Evolutionary conservation across 2,888 invertebrate species (phyloP).

Genomic region (Hirtodrosophila alboralis): DNA sequence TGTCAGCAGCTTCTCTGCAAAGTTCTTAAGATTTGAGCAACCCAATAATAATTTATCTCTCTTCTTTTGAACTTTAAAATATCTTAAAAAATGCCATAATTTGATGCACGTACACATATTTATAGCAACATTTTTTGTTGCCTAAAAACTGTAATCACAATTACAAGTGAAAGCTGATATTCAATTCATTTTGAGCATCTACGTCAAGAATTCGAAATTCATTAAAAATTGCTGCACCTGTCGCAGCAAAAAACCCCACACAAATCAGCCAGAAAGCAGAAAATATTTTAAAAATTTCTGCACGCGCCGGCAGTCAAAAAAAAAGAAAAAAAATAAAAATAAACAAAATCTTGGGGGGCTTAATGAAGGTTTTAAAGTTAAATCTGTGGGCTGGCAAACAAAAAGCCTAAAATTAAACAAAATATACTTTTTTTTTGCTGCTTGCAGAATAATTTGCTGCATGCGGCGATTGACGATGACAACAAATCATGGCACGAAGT

Average conservation of each 20-base stretch:
- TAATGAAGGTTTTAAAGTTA: constrained; percentile 27
- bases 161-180: constrained; percentile 17
- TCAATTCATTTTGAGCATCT: constrained; percentile 1
- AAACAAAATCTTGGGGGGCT: constrained; percentile 24
- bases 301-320: constrained; percentile 42
- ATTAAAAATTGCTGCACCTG: constrained; percentile 50
- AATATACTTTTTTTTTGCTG: constrained; percentile 52
- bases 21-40: no score
- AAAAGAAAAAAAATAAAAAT: not conserved
- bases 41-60: no score
- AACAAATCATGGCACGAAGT: constrained; percentile 48
- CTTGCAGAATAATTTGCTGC: constrained; percentile 65
- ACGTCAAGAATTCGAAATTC: constrained; percentile 19
- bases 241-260: constrained; percentile 17
- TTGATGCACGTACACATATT: no score
- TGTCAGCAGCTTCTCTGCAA: no score
- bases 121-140: no score
- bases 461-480: constrained; percentile 58
- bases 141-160: constrained; percentile 4
- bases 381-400: constrained; percentile 28
- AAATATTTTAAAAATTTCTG: constrained; percentile 52
- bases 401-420: constrained; percentile 71
- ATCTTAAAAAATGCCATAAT: no score
- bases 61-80: no score
- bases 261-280: constrained; percentile 31